A percentile compares a stretch with the other conserved stretches of the same genome.
These are phyloP conservation scores for Megastigmus dorsalis DNA, from an alignment of 2,888 invertebrate genomes.

Conservation along the genomic window DNA sequence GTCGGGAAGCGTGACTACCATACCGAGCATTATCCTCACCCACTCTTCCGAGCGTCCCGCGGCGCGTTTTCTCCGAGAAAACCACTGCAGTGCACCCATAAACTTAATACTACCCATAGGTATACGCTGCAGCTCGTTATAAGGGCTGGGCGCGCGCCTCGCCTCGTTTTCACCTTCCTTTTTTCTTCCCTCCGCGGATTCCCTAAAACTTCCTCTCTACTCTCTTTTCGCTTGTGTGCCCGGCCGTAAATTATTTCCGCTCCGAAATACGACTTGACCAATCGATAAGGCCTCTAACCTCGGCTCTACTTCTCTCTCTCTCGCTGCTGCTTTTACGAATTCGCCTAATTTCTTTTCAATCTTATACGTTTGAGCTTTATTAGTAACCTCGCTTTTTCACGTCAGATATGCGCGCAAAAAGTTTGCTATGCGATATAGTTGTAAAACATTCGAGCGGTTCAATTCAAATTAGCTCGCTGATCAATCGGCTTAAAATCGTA, in stretches of 20 bases:
- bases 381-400: too few relatives aligned
- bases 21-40: conserved; percentile 65
- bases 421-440: too few relatives aligned
- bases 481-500: too few relatives aligned
- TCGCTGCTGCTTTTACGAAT: conserved; percentile 12
- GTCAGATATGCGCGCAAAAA: too few relatives aligned
- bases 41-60: background rate
- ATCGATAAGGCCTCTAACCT: background rate
- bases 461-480: too few relatives aligned
- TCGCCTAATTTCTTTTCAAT: conserved; percentile 4
- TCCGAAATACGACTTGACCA: conserved; percentile 19
- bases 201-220: conserved; percentile 38
- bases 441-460: too few relatives aligned
- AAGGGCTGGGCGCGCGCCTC: too few relatives aligned
- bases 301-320: background rate
- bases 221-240: conserved; percentile 17
- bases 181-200: conserved; percentile 34
- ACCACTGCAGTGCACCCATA: conserved; percentile 71
- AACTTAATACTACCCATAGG: conserved; percentile 66
- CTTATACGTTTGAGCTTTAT: too few relatives aligned
- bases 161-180: too few relatives aligned
- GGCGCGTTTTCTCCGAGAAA: conserved; percentile 53
- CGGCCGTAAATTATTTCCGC: conserved; percentile 35
- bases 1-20: conserved; percentile 70
- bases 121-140: conserved; percentile 36